Conservation (phyloP, 2,113 vertebrate genomes). For the Anolis sagrei region DNA sequence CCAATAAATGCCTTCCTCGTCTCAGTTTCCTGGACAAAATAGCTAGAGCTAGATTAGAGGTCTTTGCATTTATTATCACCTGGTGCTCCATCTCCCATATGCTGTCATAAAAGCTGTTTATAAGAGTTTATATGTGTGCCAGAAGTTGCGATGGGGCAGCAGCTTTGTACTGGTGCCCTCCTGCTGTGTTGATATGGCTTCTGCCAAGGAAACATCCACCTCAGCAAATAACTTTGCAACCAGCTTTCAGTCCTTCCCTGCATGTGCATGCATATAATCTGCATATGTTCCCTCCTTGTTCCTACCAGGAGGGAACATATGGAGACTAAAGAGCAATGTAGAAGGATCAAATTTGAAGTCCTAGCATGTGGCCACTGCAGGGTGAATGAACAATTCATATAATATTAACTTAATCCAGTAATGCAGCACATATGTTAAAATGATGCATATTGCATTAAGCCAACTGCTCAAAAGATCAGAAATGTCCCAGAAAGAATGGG, state of each 20-base stretch:
- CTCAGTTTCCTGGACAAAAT: slow-evolving; percentile 19
- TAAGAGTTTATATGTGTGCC: neutral
- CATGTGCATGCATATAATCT: neutral
- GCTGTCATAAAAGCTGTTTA: slow-evolving; percentile 58
- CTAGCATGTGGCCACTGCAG: neutral
- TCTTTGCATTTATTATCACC: slow-evolving; percentile 52
- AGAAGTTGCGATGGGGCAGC: slow-evolving; percentile 8
- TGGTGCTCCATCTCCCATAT: slow-evolving; percentile 66
- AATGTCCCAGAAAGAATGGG: neutral
- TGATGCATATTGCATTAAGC: neutral
- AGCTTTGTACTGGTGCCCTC: slow-evolving; percentile 6
- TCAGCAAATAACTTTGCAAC: neutral
- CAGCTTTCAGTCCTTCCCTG: neutral
- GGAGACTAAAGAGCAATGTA: neutral
- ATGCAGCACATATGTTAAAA: neutral
- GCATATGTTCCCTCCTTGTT: neutral
- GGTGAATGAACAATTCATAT: neutral
- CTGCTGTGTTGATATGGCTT: slow-evolving; percentile 24
- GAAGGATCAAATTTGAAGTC: neutral
- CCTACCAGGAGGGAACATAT: neutral
- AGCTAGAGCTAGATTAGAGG: slow-evolving; percentile 14
- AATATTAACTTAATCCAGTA: neutral
- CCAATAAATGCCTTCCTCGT: slow-evolving; percentile 22
- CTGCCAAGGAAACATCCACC: neutral
- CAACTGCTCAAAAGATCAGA: neutral